Conservation (phyloP, 2,888 invertebrate genomes). For the Emmelina monodactyla region DNA sequence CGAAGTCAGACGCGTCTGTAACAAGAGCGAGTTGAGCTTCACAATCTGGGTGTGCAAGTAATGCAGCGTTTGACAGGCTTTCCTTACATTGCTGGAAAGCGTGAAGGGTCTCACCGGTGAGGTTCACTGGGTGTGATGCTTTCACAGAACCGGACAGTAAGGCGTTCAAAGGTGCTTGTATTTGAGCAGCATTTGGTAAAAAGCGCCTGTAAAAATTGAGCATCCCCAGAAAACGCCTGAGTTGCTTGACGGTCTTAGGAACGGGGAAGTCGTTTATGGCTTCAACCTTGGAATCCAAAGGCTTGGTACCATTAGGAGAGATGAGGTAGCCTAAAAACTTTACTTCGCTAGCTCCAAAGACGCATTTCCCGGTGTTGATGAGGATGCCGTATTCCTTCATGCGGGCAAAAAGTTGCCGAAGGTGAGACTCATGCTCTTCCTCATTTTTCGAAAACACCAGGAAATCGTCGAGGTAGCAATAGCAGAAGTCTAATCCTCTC, state of each 20-base stretch:
- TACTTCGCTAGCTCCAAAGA: constrained; percentile 6
- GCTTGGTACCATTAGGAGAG: constrained; percentile 6
- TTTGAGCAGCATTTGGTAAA: constrained; percentile 21
- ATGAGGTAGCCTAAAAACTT: constrained; percentile 4
- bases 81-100: constrained; percentile 17
- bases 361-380: constrained; percentile 4
- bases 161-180: constrained; percentile 21
- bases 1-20: constrained; percentile 25
- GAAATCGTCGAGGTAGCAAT: not conserved
- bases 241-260: constrained; percentile 20
- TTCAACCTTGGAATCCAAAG: constrained; percentile 21
- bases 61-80: constrained; percentile 16
- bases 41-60: constrained; percentile 20
- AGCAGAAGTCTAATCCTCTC: not conserved
- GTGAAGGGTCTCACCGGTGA: constrained; percentile 4
- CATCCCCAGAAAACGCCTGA: constrained; percentile 19
- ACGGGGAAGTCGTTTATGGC: constrained; percentile 19
- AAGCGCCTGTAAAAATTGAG: not conserved
- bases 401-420: constrained; percentile 3
- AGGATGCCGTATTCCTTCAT: constrained; percentile 6
- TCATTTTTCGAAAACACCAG: not conserved
- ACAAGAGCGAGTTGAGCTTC: constrained; percentile 18
- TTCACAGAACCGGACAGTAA: constrained; percentile 13
- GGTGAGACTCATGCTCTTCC: not conserved
- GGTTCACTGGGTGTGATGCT: not conserved